Conservation (phyloP, 2,797 vertebrate genomes). For the Gobionotothen gibberifrons region DNA sequence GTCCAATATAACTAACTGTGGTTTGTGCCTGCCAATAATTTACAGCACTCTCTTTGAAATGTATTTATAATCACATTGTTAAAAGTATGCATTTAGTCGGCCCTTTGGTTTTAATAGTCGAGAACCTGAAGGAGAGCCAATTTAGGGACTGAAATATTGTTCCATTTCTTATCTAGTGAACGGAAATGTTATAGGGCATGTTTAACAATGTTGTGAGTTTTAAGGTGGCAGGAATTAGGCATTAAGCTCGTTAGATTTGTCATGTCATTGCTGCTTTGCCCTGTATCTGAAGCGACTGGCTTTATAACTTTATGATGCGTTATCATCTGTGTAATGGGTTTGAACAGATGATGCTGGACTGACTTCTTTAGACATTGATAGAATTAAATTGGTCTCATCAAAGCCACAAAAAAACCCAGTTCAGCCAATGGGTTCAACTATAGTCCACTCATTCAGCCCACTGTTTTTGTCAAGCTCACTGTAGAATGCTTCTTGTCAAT, state of each 20-base stretch:
- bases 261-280: not conserved
- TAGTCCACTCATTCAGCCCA: not conserved
- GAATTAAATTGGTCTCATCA: too few species aligned
- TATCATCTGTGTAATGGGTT: not conserved
- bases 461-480: too few species aligned
- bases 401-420: not conserved
- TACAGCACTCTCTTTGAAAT: not conserved
- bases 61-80: conserved; percentile 5
- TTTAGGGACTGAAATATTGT: not conserved
- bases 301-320: conserved; percentile 1
- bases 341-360: not conserved
- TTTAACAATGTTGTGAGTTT: not conserved
- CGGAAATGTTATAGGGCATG: not conserved
- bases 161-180: not conserved
- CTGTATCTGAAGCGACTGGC: not conserved
- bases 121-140: not conserved
- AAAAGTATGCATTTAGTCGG: not conserved
- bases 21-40: conserved; percentile 4
- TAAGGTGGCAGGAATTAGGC: not conserved
- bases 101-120: conserved; percentile 8
- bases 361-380: not conserved
- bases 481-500: not conserved
- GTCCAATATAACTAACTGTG: not conserved
- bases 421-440: not conserved
- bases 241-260: not conserved